Conservation (phyloP, 2,113 vertebrate genomes). For the Charina bottae region DNA sequence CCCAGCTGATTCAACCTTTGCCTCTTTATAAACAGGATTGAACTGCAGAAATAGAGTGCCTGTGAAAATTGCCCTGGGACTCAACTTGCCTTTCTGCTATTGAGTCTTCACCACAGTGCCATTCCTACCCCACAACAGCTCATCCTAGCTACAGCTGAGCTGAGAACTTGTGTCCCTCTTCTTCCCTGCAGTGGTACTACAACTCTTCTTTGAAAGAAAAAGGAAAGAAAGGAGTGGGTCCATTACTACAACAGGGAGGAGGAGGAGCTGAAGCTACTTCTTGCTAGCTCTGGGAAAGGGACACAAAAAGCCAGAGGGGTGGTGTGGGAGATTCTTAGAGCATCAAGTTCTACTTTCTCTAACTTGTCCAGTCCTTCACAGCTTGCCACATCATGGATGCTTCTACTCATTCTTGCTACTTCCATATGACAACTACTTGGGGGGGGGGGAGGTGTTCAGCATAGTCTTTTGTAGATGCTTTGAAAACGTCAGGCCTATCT, state of each 20-base stretch:
- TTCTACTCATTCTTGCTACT: neutral
- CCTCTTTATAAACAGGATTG: neutral
- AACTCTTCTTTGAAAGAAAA: no score
- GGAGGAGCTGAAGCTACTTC: neutral
- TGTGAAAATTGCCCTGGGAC: no score
- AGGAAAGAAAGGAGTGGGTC: neutral
- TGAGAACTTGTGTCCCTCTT: neutral
- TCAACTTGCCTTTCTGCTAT: neutral
- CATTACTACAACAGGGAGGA: neutral
- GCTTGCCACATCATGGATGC: neutral
- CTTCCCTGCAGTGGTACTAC: neutral
- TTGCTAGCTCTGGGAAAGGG: neutral
- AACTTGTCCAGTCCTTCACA: neutral
- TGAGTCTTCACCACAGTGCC: neutral
- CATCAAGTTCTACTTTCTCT: neutral
- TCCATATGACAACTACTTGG: no score
- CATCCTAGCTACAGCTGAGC: neutral
- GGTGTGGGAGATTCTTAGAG: neutral
- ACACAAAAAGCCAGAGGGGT: neutral
- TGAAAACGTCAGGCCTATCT: neutral
- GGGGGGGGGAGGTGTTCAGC: neutral
- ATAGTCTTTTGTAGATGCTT: neutral
- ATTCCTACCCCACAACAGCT: neutral
- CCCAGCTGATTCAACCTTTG: neutral
- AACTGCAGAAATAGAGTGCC: neutral